A percentile compares a stretch with the other conserved stretches of the same genome.
phyloP scores from a whole-genome alignment of 1,140 invertebrate species.

The Nephila pilipes region DNA sequence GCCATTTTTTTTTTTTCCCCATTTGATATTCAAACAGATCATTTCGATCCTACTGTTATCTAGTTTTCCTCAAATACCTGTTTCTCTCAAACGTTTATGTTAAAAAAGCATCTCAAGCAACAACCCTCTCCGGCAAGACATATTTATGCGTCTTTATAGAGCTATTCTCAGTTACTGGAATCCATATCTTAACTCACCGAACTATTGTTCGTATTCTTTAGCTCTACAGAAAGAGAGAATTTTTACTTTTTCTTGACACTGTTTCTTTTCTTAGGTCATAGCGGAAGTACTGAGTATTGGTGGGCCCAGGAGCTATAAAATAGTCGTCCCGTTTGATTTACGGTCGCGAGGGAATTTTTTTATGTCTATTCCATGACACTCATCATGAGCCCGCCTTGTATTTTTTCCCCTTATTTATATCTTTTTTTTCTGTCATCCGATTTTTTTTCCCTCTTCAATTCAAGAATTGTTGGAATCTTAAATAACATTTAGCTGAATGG shows the following conservation, averaged over 20 bases:
- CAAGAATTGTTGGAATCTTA: slow-evolving; percentile 24
- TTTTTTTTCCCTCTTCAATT: not conserved
- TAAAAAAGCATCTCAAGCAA: not conserved
- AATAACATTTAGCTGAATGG: not conserved
- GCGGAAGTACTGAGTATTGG: slow-evolving; percentile 70
- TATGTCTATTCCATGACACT: slow-evolving; percentile 75
- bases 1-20: too few relatives aligned
- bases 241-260: slow-evolving; percentile 54
- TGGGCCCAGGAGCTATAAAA: slow-evolving; percentile 70
- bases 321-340: slow-evolving; percentile 73
- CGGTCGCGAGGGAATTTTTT: slow-evolving; percentile 63
- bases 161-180: slow-evolving; percentile 44
- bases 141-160: slow-evolving; percentile 69
- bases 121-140: not conserved
- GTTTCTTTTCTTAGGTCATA: slow-evolving; percentile 50
- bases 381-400: slow-evolving; percentile 13
- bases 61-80: too few relatives aligned
- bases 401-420: not conserved
- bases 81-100: not conserved
- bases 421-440: not conserved
- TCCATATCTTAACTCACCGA: slow-evolving; percentile 62
- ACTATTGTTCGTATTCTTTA: slow-evolving; percentile 71
- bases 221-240: not conserved
- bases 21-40: too few relatives aligned
- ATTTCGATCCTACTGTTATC: too few relatives aligned